Base-by-base conservation (phyloP, 2,888 invertebrate genomes). In the Acrobasis suavella region DNA sequence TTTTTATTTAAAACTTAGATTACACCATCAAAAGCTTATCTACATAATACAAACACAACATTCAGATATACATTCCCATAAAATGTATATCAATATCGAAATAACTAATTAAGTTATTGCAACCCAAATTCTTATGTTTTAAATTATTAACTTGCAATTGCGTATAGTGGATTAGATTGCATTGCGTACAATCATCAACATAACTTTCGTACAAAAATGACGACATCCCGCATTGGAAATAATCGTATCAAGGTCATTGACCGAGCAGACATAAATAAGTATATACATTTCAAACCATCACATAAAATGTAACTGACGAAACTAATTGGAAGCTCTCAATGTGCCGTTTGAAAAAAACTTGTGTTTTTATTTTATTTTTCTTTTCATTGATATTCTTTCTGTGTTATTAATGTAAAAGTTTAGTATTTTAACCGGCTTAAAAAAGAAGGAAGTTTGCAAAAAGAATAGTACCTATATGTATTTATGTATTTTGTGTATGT, bases 181-280 rank as follows among this genome's bases (percentile, higher is more conserved):
- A 58, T 58, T 58, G 58, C 58, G 49, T 58, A 49, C 32, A 0
- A 14, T 52, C 14, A 52, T 52, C 14, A 52, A 52, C 15, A 52
- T 9, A 52, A 39, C 15, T 39, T 55, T 39, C 39, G 39, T 55
- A 39, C 39, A 58, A 58, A 56, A 58, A n/a, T 58, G 15, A 22
- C 32, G 42, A 46, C 16, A 58, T 46, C 46, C 42, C 2, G 39
- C 17, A 16, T 42, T 42, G 58, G 17, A n/a, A 46, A 16, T 49
- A 58, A 58, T 58, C 14, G n/a, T 58, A 58, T 32, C 58, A 58
- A 58, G 58, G 58, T 58, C 32, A 46, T n/a, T 55, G 55, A 10
- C 9, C 46, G 58, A 22, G 32, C 22, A 16, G 58, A 32, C 32
- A 32, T 32, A 32, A 6, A 32, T 32, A 32, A 32, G 2, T 32